A percentile compares a stretch with the other conserved stretches of the same genome.
Evolutionary conservation across 2,113 vertebrate genomes (phyloP).

Genomic region (Equus przewalskii): DNA sequence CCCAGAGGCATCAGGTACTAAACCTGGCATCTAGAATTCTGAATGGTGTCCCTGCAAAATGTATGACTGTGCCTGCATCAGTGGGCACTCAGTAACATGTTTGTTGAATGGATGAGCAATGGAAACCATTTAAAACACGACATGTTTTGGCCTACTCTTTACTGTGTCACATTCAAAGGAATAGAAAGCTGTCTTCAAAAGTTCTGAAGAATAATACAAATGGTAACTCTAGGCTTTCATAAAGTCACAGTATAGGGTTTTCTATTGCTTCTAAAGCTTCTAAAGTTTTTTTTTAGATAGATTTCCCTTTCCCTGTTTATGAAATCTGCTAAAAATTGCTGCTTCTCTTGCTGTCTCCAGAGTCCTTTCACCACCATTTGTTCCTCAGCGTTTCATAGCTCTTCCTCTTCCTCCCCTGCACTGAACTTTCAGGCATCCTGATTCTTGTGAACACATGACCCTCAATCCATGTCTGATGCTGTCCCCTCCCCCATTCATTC

Average conservation of each 20-base stretch:
- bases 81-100: not conserved
- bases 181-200: not conserved
- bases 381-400: not conserved
- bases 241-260: not conserved
- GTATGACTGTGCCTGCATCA: not conserved
- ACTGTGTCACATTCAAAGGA: not conserved
- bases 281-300: not conserved
- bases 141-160: not conserved
- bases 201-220: not conserved
- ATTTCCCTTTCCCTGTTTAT: not conserved
- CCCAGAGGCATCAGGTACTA: not conserved
- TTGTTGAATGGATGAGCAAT: not conserved
- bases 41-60: not conserved
- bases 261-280: not conserved
- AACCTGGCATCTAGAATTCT: not conserved
- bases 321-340: not conserved
- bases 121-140: not conserved
- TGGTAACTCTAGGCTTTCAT: not conserved
- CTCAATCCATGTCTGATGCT: not conserved
- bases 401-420: not conserved
- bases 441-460: not conserved
- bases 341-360: not conserved
- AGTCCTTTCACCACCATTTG: not conserved
- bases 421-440: not conserved
- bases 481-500: not conserved